Base-by-base conservation (phyloP, 2,888 invertebrate species). In the Esperia sulphurella region DNA sequence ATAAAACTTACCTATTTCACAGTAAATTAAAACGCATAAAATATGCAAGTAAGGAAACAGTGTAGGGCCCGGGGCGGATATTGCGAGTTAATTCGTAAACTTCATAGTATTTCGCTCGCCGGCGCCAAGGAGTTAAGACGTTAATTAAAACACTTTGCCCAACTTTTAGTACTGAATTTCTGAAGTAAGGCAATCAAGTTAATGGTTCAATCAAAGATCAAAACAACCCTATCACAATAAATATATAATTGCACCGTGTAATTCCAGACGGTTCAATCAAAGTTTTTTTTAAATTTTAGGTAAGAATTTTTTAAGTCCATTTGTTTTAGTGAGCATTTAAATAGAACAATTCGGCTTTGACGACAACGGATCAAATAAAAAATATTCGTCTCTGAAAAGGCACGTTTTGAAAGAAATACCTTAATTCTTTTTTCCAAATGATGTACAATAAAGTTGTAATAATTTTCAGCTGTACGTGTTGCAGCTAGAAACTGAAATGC, bases 111-210 rank as follows among this genome's bases (percentile, higher is more conserved):
- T 79, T 68, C 71, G 71, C 74, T 75, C 73, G 71, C 77, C 71
- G 75, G 76, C 75, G 30, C 13, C 41, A 10, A 75, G 69, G 78
- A 86, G 79, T 81, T 81, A 77, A 79, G 81, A 83, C 81, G 83
- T 85, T 87, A 85, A 87, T 87, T 86, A 84, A 87, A 88, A 83
- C 87, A 83, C 82, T 87, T 86, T 78, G 69, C 73, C 62, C 68
- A 86, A 86, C 83, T 87, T 86, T 86, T 77, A 83, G 79, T 83
- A 83, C 83, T 79, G 82, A 84, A 82, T 82, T 86, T 80, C 83
- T 76, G 75, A 85, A 86, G 85, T 82, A 82, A 79, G 71, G 85
- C 79, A 85, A 85, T 86, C 79, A 83, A 83, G 68, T 83, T 83
- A 83, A 85, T 81, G 75, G 73, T 78, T 83, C 82, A 82, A 84